Conservation (phyloP, 2,888 invertebrate genomes). For the Meganola albula region DNA sequence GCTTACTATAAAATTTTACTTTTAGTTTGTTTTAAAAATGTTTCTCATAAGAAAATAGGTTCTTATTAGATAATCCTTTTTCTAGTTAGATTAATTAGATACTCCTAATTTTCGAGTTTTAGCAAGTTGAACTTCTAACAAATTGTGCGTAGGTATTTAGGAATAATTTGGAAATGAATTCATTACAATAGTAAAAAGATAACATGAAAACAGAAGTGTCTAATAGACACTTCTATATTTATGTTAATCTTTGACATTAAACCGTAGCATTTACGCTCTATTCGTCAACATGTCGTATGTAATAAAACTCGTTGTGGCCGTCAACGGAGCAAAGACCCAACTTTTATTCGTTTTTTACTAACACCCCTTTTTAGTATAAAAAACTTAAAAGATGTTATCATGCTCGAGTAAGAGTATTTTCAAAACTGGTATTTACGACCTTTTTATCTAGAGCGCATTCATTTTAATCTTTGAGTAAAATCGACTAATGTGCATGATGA, state of each 20-base stretch:
- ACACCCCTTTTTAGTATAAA: slow-evolving; percentile 53
- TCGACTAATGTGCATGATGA: slow-evolving; percentile 33
- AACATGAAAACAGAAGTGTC: neutral
- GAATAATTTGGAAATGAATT: too few relatives aligned
- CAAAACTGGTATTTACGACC: slow-evolving; percentile 52
- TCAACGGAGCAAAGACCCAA: slow-evolving; percentile 58
- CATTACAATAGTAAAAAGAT: too few relatives aligned
- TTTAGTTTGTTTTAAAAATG: too few relatives aligned
- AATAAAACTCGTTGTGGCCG: slow-evolving; percentile 62
- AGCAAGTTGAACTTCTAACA: too few relatives aligned
- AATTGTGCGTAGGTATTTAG: too few relatives aligned
- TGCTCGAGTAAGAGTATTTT: slow-evolving; percentile 49
- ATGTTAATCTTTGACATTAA: slow-evolving; percentile 40
- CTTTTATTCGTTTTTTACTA: slow-evolving; percentile 43
- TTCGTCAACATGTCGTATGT: slow-evolving; percentile 62
- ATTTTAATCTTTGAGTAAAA: slow-evolving; percentile 28
- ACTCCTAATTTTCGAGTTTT: too few relatives aligned
- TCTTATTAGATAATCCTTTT: too few relatives aligned
- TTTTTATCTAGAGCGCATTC: slow-evolving; percentile 42
- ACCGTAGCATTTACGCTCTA: slow-evolving; percentile 44
- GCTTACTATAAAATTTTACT: too few relatives aligned
- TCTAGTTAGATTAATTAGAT: too few relatives aligned
- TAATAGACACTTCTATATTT: too few relatives aligned
- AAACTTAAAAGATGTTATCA: slow-evolving; percentile 50
- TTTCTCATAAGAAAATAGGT: too few relatives aligned